Evolutionary conservation across 2,797 vertebrate genomes (phyloP), one percentile per base, ranked within the genome.

Genomic region (Gadopsis bispinosus): DNA sequence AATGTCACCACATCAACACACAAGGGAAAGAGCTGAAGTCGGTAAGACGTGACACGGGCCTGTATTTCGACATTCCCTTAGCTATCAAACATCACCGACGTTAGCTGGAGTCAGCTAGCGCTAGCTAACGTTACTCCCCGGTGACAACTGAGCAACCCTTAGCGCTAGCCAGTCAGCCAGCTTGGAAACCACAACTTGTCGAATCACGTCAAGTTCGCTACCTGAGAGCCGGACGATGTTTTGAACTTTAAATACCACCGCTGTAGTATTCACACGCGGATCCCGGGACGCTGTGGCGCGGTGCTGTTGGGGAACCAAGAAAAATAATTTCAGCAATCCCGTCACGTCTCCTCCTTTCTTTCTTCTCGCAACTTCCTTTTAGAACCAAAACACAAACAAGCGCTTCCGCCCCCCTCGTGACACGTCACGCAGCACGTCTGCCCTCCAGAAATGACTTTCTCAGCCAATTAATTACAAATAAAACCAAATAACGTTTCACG

Each of bases 371-470:
- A 95, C 94, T 95, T 95, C 94, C 95, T 91, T 89, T 94, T 87
- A 90, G 91, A 96, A 96, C 93, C 95, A 95, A 96, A 96, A 96
- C 95, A 96, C 94, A 94, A 92, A 93, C 93, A 92, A 86, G 79
- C 86, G 84, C 94, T 95, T 95, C 95, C 95, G 95, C 91, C 92
- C 89, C 69, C 67, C 26, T 26, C 87, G 63, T 72, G 93, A 92
- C 93, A 95, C 95, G 95, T 95, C 94, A 94, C 88, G 55, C 73
- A 0, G 68, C 80, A 35, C 89, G 91, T 60, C 81, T 62, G 61
- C 50, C 3, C 41, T 63, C 4, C 47, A 62, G 0, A 8, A 58
- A 50, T 7, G 0, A 17, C 26, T 14, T 8, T 22, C 33, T 35
- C 56, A 9, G 35, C 4, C 29, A 33, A 2, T 50, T 26, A 50